Conservation (phyloP, 2,797 vertebrate genomes). For the Semotilus atromaculatus region DNA sequence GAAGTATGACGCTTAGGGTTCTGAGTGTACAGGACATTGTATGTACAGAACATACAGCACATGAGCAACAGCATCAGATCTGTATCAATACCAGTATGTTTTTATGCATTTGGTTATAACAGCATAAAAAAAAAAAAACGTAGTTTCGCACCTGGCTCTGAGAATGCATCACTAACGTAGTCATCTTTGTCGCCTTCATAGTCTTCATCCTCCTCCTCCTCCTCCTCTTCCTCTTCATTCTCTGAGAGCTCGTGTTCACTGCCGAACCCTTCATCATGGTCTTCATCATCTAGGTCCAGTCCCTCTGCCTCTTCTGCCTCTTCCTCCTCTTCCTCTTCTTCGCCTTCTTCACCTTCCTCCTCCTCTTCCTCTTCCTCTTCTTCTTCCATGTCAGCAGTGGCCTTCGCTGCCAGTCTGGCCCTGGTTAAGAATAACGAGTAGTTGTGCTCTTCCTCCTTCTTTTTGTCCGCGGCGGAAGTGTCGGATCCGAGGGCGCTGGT, state of each 20-base stretch:
- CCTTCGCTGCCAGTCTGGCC: conserved; percentile 79
- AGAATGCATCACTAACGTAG: conserved; percentile 96
- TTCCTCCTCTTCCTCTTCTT: conserved; percentile 57
- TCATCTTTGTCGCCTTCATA: conserved; percentile 84
- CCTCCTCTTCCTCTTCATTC: conserved; percentile 89
- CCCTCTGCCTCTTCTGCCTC: conserved; percentile 87
- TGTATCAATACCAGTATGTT: background rate
- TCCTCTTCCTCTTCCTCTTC: conserved; percentile 87
- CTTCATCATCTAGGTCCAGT: conserved; percentile 86
- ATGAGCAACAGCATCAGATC: background rate
- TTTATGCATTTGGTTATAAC: conserved; percentile 17
- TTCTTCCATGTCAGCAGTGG: conserved; percentile 77
- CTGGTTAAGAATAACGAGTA: conserved; percentile 96
- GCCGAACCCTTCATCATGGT: conserved; percentile 96
- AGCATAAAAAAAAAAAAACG: background rate
- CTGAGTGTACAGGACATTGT: background rate
- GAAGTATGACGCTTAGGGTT: background rate
- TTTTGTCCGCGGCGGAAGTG: conserved; percentile 86
- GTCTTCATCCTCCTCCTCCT: conserved; percentile 91
- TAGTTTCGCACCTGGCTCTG: conserved; percentile 88
- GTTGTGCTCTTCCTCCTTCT: conserved; percentile 98
- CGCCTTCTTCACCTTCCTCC: conserved; percentile 73
- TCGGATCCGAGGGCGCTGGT: conserved; percentile 74
- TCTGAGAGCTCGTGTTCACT: conserved; percentile 97
- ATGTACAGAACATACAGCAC: background rate